phyloP scores from a whole-genome alignment of 2,797 vertebrate species.

The Tragopan temminckii region DNA sequence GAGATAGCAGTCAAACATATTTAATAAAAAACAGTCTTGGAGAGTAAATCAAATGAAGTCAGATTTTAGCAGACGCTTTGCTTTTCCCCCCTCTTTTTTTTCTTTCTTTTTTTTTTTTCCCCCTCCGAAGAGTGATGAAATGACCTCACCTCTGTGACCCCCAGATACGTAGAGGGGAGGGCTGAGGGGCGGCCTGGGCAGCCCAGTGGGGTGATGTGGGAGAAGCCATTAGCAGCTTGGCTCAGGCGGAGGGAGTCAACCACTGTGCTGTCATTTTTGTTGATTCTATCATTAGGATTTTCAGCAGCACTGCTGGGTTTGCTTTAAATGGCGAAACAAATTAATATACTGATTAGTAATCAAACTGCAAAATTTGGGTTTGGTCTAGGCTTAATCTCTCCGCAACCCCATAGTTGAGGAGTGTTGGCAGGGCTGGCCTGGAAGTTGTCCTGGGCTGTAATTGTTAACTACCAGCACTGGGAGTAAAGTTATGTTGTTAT shows the following conservation, averaged over 20 bases:
- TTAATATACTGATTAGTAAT: slow-evolving; percentile 43
- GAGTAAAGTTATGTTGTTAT: background rate
- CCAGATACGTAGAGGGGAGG: slow-evolving; percentile 54
- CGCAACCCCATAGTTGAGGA: background rate
- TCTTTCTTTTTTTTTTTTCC: background rate
- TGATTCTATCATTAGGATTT: slow-evolving; percentile 67
- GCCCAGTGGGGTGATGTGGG: slow-evolving; percentile 62
- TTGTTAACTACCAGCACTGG: background rate
- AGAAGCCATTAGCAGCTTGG: slow-evolving; percentile 65
- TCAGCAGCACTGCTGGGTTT: background rate
- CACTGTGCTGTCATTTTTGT: slow-evolving; percentile 67
- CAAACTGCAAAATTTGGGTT: background rate
- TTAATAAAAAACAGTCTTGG: slow-evolving; percentile 85
- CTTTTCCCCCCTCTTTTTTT: background rate
- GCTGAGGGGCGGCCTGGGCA: slow-evolving; percentile 36
- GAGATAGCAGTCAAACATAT: slow-evolving; percentile 88
- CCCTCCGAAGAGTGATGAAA: slow-evolving; percentile 59
- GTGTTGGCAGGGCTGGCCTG: background rate
- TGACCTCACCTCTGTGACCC: slow-evolving; percentile 78
- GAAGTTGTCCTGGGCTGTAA: background rate
- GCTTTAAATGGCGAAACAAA: slow-evolving; percentile 10
- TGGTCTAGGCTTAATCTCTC: background rate
- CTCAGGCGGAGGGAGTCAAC: slow-evolving; percentile 61
- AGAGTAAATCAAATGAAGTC: slow-evolving; percentile 86
- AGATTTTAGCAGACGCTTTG: slow-evolving; percentile 80